phyloP scores from a whole-genome alignment of 2,888 invertebrate genomes.

The Eustalomyia histrio region DNA sequence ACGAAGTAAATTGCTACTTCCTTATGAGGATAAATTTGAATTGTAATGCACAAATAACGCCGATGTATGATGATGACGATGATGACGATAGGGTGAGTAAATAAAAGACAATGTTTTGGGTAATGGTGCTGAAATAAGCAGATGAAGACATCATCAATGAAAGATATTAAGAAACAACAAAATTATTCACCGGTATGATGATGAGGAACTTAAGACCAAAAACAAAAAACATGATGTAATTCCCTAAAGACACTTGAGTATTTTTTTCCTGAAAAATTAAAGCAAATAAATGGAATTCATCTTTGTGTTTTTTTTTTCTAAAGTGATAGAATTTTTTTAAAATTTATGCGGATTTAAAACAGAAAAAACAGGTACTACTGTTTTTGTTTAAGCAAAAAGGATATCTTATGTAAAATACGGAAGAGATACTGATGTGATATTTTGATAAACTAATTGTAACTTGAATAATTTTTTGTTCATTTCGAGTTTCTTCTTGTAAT shows the following conservation, averaged over 20 bases:
- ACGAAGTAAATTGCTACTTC: constrained; percentile 76
- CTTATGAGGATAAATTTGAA: constrained; percentile 68
- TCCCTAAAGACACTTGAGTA: constrained; percentile 61
- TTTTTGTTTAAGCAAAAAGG: constrained; percentile 2
- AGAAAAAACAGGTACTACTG: constrained; percentile 46
- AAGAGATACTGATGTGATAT: constrained; percentile 16
- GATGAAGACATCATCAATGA: constrained; percentile 56
- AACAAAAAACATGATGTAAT: constrained; percentile 47
- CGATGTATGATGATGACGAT: constrained; percentile 66
- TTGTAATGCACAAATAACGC: constrained; percentile 38
- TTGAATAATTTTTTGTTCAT: constrained; percentile 40
- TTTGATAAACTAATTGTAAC: constrained; percentile 50
- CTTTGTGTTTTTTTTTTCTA: background rate
- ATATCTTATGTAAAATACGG: constrained; percentile 2
- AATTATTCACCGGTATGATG: constrained; percentile 4
- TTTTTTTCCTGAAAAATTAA: constrained; percentile 24
- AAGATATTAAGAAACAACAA: background rate
- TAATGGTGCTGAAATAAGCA: constrained; percentile 62
- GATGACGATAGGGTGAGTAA: constrained; percentile 36
- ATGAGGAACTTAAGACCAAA: background rate
- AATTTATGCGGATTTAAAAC: constrained; percentile 52
- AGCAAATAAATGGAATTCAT: constrained; percentile 4
- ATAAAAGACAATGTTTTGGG: constrained; percentile 45
- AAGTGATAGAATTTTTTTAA: constrained; percentile 17
- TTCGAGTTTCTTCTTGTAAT: constrained; percentile 5